phyloP scores from a whole-genome alignment of 64 coral and sea anemone genomes.

The Pachyseris speciosa region DNA sequence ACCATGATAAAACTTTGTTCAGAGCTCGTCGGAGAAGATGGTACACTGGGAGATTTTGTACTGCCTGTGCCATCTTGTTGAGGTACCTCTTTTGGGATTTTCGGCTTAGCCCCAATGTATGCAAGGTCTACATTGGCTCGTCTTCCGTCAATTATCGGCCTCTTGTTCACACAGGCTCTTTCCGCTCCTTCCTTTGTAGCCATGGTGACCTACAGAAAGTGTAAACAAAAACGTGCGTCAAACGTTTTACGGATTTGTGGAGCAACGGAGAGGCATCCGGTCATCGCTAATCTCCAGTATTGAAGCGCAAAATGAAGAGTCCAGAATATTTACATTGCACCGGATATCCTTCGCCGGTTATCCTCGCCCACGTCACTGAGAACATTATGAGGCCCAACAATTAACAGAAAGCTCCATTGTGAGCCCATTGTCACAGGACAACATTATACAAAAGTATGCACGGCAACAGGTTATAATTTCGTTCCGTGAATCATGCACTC shows the following conservation, averaged over 20 bases:
- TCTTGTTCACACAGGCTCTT: slow-evolving; percentile 74
- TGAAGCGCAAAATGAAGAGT: no score
- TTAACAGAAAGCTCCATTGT: no score
- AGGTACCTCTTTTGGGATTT: slow-evolving; percentile 2
- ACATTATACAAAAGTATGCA: no score
- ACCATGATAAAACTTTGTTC: background rate
- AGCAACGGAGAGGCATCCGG: no score
- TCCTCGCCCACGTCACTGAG: no score
- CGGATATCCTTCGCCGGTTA: no score
- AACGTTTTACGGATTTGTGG: background rate
- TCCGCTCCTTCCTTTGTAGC: slow-evolving; percentile 69
- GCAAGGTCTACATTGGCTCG: slow-evolving; percentile 76
- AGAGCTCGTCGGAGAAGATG: background rate
- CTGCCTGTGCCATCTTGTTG: background rate
- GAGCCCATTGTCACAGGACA: no score
- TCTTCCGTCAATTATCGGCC: slow-evolving; percentile 79
- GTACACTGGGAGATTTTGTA: background rate
- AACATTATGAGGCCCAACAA: no score
- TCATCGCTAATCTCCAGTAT: no score
- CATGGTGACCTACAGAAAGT: slow-evolving; percentile 83
- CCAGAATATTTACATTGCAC: no score
- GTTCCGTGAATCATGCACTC: no score
- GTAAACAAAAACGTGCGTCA: background rate
- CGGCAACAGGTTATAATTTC: no score
- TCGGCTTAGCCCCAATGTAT: slow-evolving; percentile 74